Conservation (phyloP, 2,888 invertebrate genomes). For the Eumacrocentrus americanus region DNA sequence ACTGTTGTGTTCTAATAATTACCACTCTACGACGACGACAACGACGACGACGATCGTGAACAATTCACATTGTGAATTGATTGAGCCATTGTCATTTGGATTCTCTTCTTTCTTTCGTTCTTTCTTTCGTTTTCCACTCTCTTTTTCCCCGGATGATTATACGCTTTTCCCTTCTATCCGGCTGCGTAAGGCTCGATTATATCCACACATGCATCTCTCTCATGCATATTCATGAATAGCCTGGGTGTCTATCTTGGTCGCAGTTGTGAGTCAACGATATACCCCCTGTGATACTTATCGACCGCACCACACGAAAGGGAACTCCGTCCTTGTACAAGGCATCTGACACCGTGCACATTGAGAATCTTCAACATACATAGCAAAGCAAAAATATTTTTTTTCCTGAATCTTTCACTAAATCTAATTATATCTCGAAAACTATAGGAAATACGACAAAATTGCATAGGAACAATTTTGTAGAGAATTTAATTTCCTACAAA, state of each 20-base stretch:
- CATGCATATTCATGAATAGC: slow-evolving; percentile 16
- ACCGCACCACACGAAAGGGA: not conserved
- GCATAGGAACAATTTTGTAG: too few relatives aligned
- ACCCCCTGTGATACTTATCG: not conserved
- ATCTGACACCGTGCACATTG: not conserved
- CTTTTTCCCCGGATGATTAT: not conserved
- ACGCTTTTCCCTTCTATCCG: not conserved
- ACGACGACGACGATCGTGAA: slow-evolving; percentile 26
- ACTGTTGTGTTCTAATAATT: too few relatives aligned
- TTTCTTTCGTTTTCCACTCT: slow-evolving; percentile 23
- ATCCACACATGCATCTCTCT: slow-evolving; percentile 7
- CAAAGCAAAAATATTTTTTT: too few relatives aligned
- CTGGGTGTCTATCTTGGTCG: not conserved
- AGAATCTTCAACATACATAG: too few relatives aligned
- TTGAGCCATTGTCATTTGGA: slow-evolving; percentile 35
- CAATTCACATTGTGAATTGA: slow-evolving; percentile 35
- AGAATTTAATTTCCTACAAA: too few relatives aligned
- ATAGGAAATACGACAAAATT: too few relatives aligned
- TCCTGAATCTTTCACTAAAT: too few relatives aligned
- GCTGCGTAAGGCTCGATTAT: slow-evolving; percentile 6
- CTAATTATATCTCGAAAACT: too few relatives aligned
- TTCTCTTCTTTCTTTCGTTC: slow-evolving; percentile 4
- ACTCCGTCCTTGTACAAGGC: not conserved
- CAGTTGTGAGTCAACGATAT: slow-evolving; percentile 1
- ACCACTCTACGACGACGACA: slow-evolving; percentile 30